Base-by-base conservation (phyloP, 1,140 invertebrate species). In the Apis dorsata region DNA sequence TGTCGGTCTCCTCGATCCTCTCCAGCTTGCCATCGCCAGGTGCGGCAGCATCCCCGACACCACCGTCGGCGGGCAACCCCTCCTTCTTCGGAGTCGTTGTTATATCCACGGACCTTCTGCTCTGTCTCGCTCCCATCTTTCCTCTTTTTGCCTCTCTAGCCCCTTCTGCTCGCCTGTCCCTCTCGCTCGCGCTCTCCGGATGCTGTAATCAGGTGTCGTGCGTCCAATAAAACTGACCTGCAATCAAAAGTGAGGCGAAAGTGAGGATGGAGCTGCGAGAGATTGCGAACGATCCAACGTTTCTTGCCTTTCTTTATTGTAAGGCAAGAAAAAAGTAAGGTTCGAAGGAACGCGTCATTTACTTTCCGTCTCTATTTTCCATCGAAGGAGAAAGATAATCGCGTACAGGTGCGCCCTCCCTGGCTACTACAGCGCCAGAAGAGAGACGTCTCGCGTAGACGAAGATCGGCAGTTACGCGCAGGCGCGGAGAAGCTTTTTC, bases 81-180 rank as follows among this genome's bases (percentile, higher is more conserved):
- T 96, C 96, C 90, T 97, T 97, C 91, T 97, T 97, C 90, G 96
- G 96, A 89, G 96, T 96, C 91, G 96, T 97, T 87, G 96, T 96
- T 93, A 97, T 97, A 91, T 97, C 97, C 91, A 97, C 96, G 87
- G 97, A 97, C 94, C 97, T 96, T 94, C 97, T 97, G 93, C 97
- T 97, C 94, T 97, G 97, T 94, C 96, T 96, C 93, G 96, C 96
- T 94, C 97, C 97, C 97, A 97, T 97, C 92, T 93, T 95, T 66
- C 82, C 87, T 89, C 92, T 86, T 86, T 92, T 92, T 73, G 65
- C 84, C 72, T 88, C 60, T 82, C 51, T 84, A 21, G 75, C 69
- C 79, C 71, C 84, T 79, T 89, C 73, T 86, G 82, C 84, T 89
- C 85, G 76, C 80, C 77, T 63, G 81, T 57, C 81, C 34, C 34